phyloP scores from a whole-genome alignment of 64 coral and sea anemone genomes.

The Astreopora myriophthalma region DNA sequence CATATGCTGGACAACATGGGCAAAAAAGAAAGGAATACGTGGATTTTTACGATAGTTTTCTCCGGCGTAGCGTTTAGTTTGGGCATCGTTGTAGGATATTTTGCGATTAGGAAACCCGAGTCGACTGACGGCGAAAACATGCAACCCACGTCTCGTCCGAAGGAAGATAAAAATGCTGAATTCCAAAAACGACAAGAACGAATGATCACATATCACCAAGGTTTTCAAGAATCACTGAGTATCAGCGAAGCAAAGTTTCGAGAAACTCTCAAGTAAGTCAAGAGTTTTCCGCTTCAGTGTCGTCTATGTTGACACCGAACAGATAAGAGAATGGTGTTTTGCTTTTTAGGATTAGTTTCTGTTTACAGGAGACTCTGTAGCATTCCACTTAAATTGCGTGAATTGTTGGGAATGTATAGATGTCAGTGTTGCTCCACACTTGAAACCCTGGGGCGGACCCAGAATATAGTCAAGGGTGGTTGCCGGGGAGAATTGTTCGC shows the following conservation, averaged over 20 bases:
- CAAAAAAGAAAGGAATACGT: background rate
- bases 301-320: no score
- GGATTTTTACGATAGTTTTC: slow-evolving; percentile 21
- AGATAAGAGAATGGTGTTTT: no score
- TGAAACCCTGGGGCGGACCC: no score
- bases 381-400: no score
- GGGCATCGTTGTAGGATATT: slow-evolving; percentile 74
- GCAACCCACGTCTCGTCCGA: background rate
- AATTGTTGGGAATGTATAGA: no score
- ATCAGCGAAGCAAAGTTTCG: background rate
- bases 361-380: no score
- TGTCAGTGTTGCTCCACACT: no score
- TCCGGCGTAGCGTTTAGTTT: slow-evolving; percentile 7
- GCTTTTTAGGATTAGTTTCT: no score
- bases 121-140: background rate
- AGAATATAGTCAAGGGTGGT: no score
- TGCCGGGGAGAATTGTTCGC: no score
- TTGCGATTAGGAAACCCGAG: background rate
- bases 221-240: background rate
- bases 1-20: background rate
- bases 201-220: background rate
- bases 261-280: background rate
- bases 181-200: background rate
- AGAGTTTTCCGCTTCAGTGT: no score
- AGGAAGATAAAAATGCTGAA: background rate